Conservation (phyloP, 2,888 invertebrate species). For the Geotrupes spiniger region DNA sequence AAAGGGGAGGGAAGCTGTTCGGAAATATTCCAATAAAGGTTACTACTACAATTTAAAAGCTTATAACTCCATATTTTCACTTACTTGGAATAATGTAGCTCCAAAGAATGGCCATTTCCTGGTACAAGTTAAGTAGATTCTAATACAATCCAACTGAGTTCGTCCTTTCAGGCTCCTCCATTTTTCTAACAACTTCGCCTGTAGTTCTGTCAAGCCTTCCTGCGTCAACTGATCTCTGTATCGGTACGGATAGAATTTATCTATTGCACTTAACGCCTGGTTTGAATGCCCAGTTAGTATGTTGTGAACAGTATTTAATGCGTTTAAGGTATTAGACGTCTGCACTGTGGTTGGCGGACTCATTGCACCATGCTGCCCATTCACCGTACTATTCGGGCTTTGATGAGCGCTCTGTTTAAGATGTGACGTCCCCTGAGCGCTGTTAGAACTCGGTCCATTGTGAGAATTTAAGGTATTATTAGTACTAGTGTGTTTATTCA, state of each 20-base stretch:
- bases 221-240: conserved; percentile 74
- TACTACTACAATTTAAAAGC: not conserved
- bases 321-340: conserved; percentile 46
- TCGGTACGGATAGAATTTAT: conserved; percentile 87
- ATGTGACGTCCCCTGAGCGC: conserved; percentile 39
- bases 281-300: conserved; percentile 48
- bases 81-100: conserved; percentile 84
- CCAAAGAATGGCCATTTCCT: conserved; percentile 96
- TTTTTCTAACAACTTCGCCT: conserved; percentile 76
- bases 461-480: conserved; percentile 42
- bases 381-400: conserved; percentile 27
- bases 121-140: conserved; percentile 92
- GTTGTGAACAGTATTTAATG: conserved; percentile 47
- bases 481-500: conserved; percentile 58
- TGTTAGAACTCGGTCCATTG: conserved; percentile 35
- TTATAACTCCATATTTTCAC: conserved; percentile 23
- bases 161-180: conserved; percentile 88
- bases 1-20: too few species aligned
- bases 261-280: conserved; percentile 68
- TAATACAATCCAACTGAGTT: conserved; percentile 83
- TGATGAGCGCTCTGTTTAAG: conserved; percentile 35
- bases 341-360: conserved; percentile 41
- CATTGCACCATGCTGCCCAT: conserved; percentile 36
- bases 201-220: conserved; percentile 72
- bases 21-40: too few species aligned